These are phyloP conservation scores for Hemistola chrysoprasaria DNA, from an alignment of 2,888 invertebrate genomes.

Conservation along the genomic window DNA sequence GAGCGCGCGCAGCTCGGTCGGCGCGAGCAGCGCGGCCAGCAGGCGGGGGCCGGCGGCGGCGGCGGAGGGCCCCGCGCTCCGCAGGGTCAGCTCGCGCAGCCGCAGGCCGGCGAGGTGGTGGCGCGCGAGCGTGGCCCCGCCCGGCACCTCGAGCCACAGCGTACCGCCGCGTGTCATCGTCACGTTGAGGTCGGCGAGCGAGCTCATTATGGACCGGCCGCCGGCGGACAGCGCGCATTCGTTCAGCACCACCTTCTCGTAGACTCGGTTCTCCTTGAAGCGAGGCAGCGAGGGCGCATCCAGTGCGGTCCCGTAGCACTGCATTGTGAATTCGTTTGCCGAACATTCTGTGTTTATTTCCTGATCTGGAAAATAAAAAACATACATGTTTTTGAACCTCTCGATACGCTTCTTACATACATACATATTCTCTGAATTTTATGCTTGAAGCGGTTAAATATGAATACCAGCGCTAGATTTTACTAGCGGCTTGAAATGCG, in stretches of 20 bases:
- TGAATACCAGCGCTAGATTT: too few relatives aligned
- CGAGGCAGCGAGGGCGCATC: constrained; percentile 2
- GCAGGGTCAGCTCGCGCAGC: constrained; percentile 57
- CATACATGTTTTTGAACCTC: too few relatives aligned
- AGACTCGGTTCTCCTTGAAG: neutral
- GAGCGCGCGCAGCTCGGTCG: constrained; percentile 7
- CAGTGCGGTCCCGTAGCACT: neutral
- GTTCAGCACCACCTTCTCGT: constrained; percentile 1
- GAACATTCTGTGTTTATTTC: neutral
- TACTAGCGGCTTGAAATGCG: too few relatives aligned
- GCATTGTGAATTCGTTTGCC: neutral
- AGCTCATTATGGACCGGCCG: constrained; percentile 8
- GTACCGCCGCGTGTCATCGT: neutral
- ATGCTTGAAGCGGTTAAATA: too few relatives aligned
- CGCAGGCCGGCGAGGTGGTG: constrained; percentile 81
- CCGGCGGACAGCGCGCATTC: constrained; percentile 12
- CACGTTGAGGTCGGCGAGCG: constrained; percentile 19
- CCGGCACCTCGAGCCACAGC: constrained; percentile 1
- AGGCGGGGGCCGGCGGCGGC: neutral
- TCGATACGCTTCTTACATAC: too few relatives aligned
- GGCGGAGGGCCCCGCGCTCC: constrained; percentile 8
- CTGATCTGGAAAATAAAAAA: constrained; percentile 2
- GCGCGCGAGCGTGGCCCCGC: neutral
- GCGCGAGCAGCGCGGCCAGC: constrained; percentile 8
- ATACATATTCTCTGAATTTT: too few relatives aligned